Evolutionary conservation across 1,140 invertebrate genomes (phyloP).

Genomic region (Diachasma alloeum): DNA sequence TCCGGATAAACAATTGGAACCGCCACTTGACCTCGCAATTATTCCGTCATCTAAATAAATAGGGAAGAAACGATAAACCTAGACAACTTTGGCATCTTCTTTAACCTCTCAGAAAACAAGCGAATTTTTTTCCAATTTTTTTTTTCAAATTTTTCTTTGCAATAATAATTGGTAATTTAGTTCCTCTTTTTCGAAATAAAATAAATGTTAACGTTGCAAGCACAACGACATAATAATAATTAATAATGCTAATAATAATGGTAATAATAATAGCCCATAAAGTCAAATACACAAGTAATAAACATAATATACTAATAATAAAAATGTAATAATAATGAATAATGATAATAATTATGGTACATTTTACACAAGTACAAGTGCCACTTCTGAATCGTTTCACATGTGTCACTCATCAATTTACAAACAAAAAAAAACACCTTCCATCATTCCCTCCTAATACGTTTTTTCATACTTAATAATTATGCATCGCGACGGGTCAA

Average conservation of each 20-base stretch:
- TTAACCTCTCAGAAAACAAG: constrained; percentile 54
- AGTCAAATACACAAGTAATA: constrained; percentile 46
- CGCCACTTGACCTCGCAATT: constrained; percentile 18
- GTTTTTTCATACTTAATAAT: constrained; percentile 21
- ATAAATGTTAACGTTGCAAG: neutral
- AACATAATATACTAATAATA: constrained; percentile 32
- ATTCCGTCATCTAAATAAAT: constrained; percentile 36
- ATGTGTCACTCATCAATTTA: constrained; percentile 31
- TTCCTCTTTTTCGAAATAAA: neutral
- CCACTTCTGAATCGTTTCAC: constrained; percentile 15
- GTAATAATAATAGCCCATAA: constrained; percentile 42
- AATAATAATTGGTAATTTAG: constrained; percentile 15
- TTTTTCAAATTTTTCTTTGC: neutral
- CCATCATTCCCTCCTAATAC: constrained; percentile 22
- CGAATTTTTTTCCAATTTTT: constrained; percentile 38
- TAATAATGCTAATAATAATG: constrained; percentile 33
- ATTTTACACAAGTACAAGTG: constrained; percentile 51
- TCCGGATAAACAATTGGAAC: neutral
- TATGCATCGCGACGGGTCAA: neutral
- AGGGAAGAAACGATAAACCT: constrained; percentile 56
- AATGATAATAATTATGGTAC: constrained; percentile 45
- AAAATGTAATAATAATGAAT: constrained; percentile 45
- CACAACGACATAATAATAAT: constrained; percentile 40
- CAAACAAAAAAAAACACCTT: constrained; percentile 17
- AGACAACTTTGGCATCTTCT: constrained; percentile 65